Conservation (phyloP, 2,888 invertebrate genomes). For the Megaustenia siamemsis region DNA sequence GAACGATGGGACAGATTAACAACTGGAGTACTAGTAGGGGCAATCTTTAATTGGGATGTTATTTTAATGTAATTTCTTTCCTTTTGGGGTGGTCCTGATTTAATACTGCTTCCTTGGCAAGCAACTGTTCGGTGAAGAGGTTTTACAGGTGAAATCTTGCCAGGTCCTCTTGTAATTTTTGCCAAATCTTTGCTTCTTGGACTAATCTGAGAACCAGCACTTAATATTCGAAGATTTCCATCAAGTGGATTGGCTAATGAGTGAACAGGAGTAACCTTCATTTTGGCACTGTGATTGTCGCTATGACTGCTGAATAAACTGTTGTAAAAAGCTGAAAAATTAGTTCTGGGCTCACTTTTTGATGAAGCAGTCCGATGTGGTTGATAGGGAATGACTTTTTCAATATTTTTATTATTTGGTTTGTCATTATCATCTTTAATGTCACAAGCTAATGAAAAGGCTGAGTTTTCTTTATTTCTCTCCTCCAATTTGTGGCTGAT, state of each 20-base stretch:
- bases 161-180: constrained; percentile 48
- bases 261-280: constrained; percentile 38
- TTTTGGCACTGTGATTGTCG: constrained; percentile 28
- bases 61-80: constrained; percentile 74
- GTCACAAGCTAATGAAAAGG: constrained; percentile 6
- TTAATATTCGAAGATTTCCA: constrained; percentile 31
- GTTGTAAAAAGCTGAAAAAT: constrained; percentile 1
- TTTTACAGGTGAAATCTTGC: constrained; percentile 51
- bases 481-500: constrained; percentile 57
- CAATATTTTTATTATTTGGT: constrained; percentile 28
- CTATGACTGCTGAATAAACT: not conserved
- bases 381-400: not conserved
- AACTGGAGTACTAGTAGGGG: constrained; percentile 52
- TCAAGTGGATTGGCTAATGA: not conserved
- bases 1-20: not conserved
- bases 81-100: constrained; percentile 54
- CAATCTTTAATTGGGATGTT: constrained; percentile 67
- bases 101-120: constrained; percentile 55
- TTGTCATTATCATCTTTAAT: constrained; percentile 29
- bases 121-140: constrained; percentile 51
- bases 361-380: not conserved
- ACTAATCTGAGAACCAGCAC: constrained; percentile 4
- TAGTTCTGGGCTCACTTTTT: not conserved
- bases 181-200: constrained; percentile 27
- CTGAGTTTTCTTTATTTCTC: constrained; percentile 39